phyloP scores from a whole-genome alignment of 1,140 invertebrate genomes.

The Maconellicoccus hirsutus region DNA sequence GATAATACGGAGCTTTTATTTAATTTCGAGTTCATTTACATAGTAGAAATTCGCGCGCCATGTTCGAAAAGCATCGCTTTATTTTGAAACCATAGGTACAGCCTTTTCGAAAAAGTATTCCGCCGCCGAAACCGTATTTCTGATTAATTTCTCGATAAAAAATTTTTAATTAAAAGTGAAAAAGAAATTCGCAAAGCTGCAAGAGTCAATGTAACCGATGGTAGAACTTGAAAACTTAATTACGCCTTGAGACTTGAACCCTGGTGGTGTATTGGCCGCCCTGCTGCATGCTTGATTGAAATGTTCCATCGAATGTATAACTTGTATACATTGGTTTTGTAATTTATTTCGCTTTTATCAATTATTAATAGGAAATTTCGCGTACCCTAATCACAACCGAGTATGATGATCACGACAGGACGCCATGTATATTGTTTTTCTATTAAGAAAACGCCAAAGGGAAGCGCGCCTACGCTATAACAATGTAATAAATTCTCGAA shows the following conservation, averaged over 20 bases:
- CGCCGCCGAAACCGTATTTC: background rate
- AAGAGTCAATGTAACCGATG: background rate
- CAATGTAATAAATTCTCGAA: no score
- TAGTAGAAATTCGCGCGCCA: background rate
- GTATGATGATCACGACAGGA: background rate
- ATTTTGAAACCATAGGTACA: background rate
- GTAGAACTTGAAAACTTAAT: background rate
- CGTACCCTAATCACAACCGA: background rate
- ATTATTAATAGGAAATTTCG: background rate
- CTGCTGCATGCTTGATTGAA: background rate
- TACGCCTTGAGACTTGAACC: background rate
- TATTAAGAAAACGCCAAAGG: background rate
- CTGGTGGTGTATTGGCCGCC: no score
- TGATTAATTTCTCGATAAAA: background rate
- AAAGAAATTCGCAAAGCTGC: background rate
- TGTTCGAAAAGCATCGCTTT: background rate
- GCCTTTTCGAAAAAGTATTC: background rate
- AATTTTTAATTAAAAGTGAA: conserved; percentile 10
- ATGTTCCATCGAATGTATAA: background rate
- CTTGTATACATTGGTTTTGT: background rate
- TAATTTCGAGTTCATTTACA: background rate
- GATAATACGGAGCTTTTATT: conserved; percentile 4
- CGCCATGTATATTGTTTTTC: background rate
- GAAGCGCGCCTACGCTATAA: no score
- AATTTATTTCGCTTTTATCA: conserved; percentile 5